Evolutionary conservation across 2,113 vertebrate species (phyloP), one percentile per base, ranked within the genome.

Genomic region (Agelaius tricolor): DNA sequence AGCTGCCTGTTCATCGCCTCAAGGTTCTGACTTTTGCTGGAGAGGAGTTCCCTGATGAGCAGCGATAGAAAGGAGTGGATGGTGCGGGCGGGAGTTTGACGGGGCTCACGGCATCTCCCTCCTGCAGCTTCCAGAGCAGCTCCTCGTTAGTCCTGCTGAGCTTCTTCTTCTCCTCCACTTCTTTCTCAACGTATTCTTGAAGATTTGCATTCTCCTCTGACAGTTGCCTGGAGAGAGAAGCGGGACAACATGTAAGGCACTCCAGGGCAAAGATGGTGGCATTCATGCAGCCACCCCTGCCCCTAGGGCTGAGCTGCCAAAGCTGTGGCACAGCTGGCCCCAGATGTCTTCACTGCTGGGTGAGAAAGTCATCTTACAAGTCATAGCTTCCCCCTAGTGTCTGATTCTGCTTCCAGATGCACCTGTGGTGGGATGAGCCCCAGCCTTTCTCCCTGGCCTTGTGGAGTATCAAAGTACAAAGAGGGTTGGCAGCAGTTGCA

Each of bases 131-230:
- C 99, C 99, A 99, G 88, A 99, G 97, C 80, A 99, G 98, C 95
- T 99, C 99, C 96, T 99, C 99, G 0, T 99, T 99, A 65, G 98
- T 99, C 84, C 99, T 98, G 96, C 99, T 99, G 94, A 99, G 92
- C 15, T 99, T 98, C 97, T 99, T 99, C 98, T 99, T 99, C 97
- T 99, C 99, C 49, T 99, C 99, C 92, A 98, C 98, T 96, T 99
- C 99, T 94, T 99, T 99, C 97, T 99, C 99, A 55, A 99, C 99
- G 0, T 99, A 94, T 72, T 99, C 99, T 62, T 99, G 99, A 90
- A 99, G 98, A 88, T 99, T 99, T 15, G 99, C 99, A 0, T 99
- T 99, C 90, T 99, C 99, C 93, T 98, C 99, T 0, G 99, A 99
- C 55, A 99, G 97, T 98, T 99, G 99, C 90, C 99, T 99, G 96